Evolutionary conservation across 2,888 invertebrate species (phyloP).

Genomic region (Perizoma affinitatum): DNA sequence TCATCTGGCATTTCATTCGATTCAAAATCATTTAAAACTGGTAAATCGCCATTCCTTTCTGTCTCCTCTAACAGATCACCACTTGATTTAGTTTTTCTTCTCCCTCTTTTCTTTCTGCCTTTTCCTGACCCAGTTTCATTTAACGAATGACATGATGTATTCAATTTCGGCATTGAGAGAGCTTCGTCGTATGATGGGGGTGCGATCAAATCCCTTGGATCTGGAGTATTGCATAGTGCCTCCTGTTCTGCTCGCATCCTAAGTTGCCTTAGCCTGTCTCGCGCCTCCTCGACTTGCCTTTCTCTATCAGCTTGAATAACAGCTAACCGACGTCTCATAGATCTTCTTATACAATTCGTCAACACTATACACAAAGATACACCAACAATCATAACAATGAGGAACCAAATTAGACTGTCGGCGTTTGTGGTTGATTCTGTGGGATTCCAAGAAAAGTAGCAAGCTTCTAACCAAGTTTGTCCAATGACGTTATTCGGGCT

Average conservation of each 20-base stretch:
- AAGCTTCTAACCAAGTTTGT: slow-evolving; percentile 88
- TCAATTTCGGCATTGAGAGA: slow-evolving; percentile 88
- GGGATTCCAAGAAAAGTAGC: slow-evolving; percentile 85
- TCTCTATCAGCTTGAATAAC: slow-evolving; percentile 80
- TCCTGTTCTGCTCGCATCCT: slow-evolving; percentile 82
- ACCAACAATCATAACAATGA: slow-evolving; percentile 82
- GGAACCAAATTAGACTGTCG: slow-evolving; percentile 84
- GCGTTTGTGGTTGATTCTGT: slow-evolving; percentile 61
- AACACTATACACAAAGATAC: slow-evolving; percentile 81
- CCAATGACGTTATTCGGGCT: slow-evolving; percentile 86
- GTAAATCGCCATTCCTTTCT: slow-evolving; percentile 69
- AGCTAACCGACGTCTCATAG: slow-evolving; percentile 81
- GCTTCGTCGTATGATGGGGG: slow-evolving; percentile 92
- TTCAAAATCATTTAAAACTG: slow-evolving; percentile 63
- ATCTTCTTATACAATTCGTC: slow-evolving; percentile 80
- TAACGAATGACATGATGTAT: slow-evolving; percentile 84
- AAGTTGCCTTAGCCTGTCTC: slow-evolving; percentile 81
- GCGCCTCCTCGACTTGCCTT: slow-evolving; percentile 83
- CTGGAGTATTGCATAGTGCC: slow-evolving; percentile 85
- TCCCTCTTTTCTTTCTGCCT: slow-evolving; percentile 65
- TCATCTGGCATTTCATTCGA: slow-evolving; percentile 55
- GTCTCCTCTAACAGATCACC: slow-evolving; percentile 79
- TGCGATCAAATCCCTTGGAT: slow-evolving; percentile 87
- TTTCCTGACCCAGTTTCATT: slow-evolving; percentile 75
- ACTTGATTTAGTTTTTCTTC: slow-evolving; percentile 80